phyloP scores from a whole-genome alignment of 1,140 invertebrate species.

The Ruditapes philippinarum region DNA sequence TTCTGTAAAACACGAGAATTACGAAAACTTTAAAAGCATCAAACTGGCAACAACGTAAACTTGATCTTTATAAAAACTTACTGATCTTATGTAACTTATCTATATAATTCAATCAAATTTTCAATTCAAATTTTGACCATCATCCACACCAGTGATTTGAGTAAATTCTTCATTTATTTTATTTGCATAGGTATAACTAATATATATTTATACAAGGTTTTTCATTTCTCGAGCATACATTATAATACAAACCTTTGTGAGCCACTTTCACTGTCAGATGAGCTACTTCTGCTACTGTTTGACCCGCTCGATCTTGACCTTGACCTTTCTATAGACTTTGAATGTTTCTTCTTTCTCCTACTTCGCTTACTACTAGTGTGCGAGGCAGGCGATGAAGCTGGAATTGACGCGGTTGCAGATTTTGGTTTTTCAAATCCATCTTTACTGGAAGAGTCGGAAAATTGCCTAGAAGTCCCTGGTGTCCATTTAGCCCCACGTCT shows the following conservation, averaged over 20 bases:
- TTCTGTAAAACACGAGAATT: too few species aligned
- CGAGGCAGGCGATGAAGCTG: slow-evolving; percentile 74
- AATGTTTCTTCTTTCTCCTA: slow-evolving; percentile 72
- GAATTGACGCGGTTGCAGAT: slow-evolving; percentile 51
- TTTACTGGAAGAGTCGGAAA: slow-evolving; percentile 56
- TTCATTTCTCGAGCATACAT: too few species aligned
- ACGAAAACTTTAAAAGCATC: too few species aligned
- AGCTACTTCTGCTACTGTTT: slow-evolving; percentile 81
- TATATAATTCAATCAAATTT: too few species aligned
- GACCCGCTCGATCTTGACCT: slow-evolving; percentile 74
- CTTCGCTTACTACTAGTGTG: slow-evolving; percentile 69
- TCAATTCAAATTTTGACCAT: too few species aligned
- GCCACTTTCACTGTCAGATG: slow-evolving; percentile 79
- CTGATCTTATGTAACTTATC: too few species aligned
- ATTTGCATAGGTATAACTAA: too few species aligned
- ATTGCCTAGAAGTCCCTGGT: slow-evolving; percentile 35
- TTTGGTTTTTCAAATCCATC: slow-evolving; percentile 72
- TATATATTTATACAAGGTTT: too few species aligned
- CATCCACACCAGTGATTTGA: too few species aligned
- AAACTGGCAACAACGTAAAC: too few species aligned
- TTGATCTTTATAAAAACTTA: too few species aligned
- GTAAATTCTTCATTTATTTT: too few species aligned
- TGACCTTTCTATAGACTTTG: slow-evolving; percentile 54
- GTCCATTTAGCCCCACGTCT: slow-evolving; percentile 60
- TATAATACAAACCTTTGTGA: slow-evolving; percentile 86